Base-by-base conservation (phyloP, 2,888 invertebrate genomes). In the Oligia fasciuncula region DNA sequence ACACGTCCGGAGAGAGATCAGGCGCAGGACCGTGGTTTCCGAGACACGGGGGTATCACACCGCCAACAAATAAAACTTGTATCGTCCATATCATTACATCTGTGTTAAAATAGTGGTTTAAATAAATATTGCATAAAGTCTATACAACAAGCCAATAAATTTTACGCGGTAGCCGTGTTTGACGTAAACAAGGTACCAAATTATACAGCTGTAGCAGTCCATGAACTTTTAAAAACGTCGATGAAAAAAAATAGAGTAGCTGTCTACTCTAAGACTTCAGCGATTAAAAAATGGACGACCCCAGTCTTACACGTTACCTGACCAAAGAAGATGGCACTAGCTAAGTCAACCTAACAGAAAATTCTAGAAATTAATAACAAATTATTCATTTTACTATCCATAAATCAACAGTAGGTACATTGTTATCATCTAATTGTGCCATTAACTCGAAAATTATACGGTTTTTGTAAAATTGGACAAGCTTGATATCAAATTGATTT, bases 401-500 rank as follows among this genome's bases (percentile, higher is more conserved):
- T 84, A 66, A 57, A 70, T n/a, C 46, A 65, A 46, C 29, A 29
- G 29, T 29, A 13, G 35, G 35, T 62, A 66, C 40, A 57, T 35
- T 11, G 60, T 85, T 83, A 85, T 83, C 72, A 49, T 4, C 4
- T 62, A 66, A 80, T 60, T 63, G 43, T 62, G 51, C 71, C 51
- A 69, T 85, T 85, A 80, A 85, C 43, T 68, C 0, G n/a, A 29
- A 73, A 57, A 80, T 63, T 60, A 68, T 54, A 72, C 23, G 49
- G 62, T n/a, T 63, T 35, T 54, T 84, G 49, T 68, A 49, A 67
- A 81, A 72, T 79, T 84, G 35, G 63, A 68, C 60, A 81, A 54
- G 75, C 72, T 46, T 46, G 71, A 63, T 80, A 80, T 40, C 23
- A 43, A 83, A 85, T 85, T 23, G 60, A 85, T 83, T 85, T 76